Base-by-base conservation (phyloP, 2,113 vertebrate genomes). In the Hippocampus abdominalis region DNA sequence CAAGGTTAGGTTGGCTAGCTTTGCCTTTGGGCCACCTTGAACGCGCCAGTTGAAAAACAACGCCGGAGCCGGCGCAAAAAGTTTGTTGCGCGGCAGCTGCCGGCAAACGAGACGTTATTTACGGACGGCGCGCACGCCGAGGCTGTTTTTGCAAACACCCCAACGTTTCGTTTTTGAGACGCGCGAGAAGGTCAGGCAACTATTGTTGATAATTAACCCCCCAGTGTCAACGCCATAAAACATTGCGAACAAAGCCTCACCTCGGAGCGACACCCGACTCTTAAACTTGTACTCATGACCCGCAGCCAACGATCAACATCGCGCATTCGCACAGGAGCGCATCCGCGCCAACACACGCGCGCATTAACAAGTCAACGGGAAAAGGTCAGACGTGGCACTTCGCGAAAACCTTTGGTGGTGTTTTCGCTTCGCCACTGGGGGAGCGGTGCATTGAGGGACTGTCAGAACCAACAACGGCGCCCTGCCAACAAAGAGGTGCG, bases 351-450 rank as follows among this genome's bases (percentile, higher is more conserved):
- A 36, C 32, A 36, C 32, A 36, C 32, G 32, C 5, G 32, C 32
- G 5, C 32, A 6, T 36, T 51, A 71, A 69, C 70, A 76, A 65
- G 70, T 64, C 27, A 72, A 84, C 23, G 49, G 68, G 84, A 82
- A 92, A 92, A 92, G 91, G 91, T 92, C 91, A 91, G 62, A 21
- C 29, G 62, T 71, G 81, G 81, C 81, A 72, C 73, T 85, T 81
- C 42, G 63, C 70, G 12, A 70, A 85, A 86, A 78, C 82, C 86
- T 80, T 87, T 74, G 49, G 72, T 42, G 64, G 67, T 66, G 75
- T 81, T 83, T 77, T 67, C 32, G 80, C 84, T 78, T 80, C 18
- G 84, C 86, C 80, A 78, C 70, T 65, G 83, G 72, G 80, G 81
- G 77, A 78, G 87, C 74, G 51, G 53, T 53, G 68, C 77, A 69